phyloP scores from a whole-genome alignment of 2,888 invertebrate genomes.

The Tipula vernalis region DNA sequence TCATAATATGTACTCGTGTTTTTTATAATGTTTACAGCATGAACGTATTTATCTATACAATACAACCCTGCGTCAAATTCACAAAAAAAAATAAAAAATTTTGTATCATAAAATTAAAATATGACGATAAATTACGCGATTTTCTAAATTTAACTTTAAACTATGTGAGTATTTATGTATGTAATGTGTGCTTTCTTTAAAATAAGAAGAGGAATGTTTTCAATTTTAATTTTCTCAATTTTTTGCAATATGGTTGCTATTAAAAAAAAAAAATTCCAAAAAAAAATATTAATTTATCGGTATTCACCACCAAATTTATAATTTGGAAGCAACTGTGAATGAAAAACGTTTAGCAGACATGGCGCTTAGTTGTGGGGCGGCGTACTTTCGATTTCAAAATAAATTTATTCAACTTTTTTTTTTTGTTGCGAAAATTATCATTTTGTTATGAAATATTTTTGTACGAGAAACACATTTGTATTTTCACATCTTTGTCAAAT shows the following conservation, averaged over 20 bases:
- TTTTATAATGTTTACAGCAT: background rate
- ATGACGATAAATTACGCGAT: constrained; percentile 4
- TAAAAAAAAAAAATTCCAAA: background rate
- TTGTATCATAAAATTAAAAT: background rate
- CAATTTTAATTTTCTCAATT: background rate
- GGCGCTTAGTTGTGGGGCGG: background rate
- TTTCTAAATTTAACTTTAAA: background rate
- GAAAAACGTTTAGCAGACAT: background rate
- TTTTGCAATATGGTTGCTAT: background rate
- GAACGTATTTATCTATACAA: background rate
- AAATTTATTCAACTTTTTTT: background rate
- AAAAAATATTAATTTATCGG: background rate
- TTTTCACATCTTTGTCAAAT: background rate
- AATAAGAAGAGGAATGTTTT: background rate
- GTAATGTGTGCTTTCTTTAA: background rate
- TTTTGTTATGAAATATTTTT: background rate
- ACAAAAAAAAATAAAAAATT: background rate
- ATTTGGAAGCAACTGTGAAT: background rate
- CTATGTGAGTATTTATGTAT: background rate
- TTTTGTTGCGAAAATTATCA: background rate
- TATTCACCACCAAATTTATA: background rate
- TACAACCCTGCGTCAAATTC: background rate
- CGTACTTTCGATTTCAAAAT: background rate
- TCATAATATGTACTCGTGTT: background rate
- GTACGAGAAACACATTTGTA: background rate